Base-by-base conservation (phyloP, 2,888 invertebrate species). In the Lasioglossum morio region DNA sequence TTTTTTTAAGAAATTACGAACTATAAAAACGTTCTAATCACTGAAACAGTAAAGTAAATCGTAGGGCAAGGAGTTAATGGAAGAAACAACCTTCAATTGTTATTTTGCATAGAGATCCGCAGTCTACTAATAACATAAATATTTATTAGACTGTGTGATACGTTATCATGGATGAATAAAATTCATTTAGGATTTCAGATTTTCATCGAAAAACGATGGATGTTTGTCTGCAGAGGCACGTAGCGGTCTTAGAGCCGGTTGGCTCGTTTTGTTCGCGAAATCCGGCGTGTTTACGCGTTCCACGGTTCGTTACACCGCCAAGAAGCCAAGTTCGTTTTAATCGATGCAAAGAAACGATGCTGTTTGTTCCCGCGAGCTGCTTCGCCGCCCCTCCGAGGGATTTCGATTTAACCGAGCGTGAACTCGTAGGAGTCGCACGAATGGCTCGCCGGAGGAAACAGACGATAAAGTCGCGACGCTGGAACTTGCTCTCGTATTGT, bases 361-460 rank as follows among this genome's bases (percentile, higher is more conserved):
- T 77, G 77, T 79, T 79, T 76, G 85, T 72, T 77, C 70, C 79
- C 79, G 48, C 43, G 72, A 30, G 72, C 77, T 19, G 72, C n/a
- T 72, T 7, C 43, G 27, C 60, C n/a, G n/a, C 16, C n/a, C 30
- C 73, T 40, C 53, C 69, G 48, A 77, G 74, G 60, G 46, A 30
- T 74, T 73, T 77, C 30, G 83, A 40, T 66, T 83, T 72, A 81
- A 79, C 82, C 83, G 83, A 83, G 83, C 83, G 81, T 83, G 76
- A 76, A 81, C 72, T 63, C 76, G 81, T 53, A 63, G 75, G 70
- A 81, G 81, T 69, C 74, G 43, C 40, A 69, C 48, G 63, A 66
- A 46, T 34, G 77, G 48, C 69, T 16, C 75, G 57, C 30, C 46
- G 43, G 70, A 76, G 76, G 76, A 72, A 76, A 57, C 34, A 8